These are phyloP conservation scores for Platycercus adscitus DNA, from an alignment of 2,113 vertebrate species.

Conservation along the genomic window DNA sequence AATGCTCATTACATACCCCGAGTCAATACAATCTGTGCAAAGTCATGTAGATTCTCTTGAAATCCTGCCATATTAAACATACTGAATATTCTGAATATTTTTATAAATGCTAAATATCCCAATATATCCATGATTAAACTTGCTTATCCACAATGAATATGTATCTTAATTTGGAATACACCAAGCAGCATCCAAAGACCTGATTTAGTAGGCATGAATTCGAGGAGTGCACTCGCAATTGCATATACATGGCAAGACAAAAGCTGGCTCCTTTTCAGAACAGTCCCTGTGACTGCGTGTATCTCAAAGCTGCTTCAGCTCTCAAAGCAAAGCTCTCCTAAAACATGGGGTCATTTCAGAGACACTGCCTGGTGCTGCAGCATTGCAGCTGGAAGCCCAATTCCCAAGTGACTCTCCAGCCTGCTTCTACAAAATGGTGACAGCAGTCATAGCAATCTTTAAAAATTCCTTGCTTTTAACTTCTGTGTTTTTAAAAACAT, in stretches of 20 bases:
- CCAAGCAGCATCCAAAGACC: background rate
- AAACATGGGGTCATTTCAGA: background rate
- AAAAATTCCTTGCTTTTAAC: rapidly evolving
- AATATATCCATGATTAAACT: slow-evolving; percentile 56
- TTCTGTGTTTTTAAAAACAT: background rate
- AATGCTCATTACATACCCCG: background rate
- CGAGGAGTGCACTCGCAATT: background rate
- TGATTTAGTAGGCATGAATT: slow-evolving; percentile 15
- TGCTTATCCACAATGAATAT: slow-evolving; percentile 59
- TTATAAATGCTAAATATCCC: slow-evolving; percentile 56
- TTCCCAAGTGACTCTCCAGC: background rate
- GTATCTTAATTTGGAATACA: slow-evolving; percentile 62
- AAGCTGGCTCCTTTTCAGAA: background rate
- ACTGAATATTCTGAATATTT: slow-evolving; percentile 65
- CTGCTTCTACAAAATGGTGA: background rate
- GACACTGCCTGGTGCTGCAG: background rate
- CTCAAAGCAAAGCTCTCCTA: background rate
- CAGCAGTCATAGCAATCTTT: background rate
- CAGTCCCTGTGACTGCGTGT: rapidly evolving
- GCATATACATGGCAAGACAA: background rate
- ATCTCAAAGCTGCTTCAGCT: background rate
- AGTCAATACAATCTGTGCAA: slow-evolving; percentile 40
- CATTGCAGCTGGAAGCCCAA: background rate
- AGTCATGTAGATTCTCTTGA: slow-evolving; percentile 37
- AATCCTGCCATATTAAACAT: slow-evolving; percentile 43